These are phyloP conservation scores for Pagrus major DNA, from an alignment of 2,113 vertebrate species.

Conservation along the genomic window DNA sequence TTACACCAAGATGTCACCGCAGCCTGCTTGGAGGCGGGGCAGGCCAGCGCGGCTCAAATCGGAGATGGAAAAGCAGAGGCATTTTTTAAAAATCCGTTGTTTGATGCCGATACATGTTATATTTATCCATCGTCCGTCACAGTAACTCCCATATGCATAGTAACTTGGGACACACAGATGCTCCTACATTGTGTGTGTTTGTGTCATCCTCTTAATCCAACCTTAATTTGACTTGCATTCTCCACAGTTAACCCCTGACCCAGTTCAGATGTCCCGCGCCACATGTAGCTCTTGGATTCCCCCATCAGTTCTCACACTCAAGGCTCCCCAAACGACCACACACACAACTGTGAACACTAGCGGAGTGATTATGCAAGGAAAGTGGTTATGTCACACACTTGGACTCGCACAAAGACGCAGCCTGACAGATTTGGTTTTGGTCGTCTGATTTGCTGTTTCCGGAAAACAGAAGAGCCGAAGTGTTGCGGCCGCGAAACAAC, in stretches of 20 bases:
- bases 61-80: too few relatives aligned
- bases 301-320: constrained; percentile 13
- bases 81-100: not conserved
- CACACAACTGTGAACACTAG: constrained; percentile 4
- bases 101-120: not conserved
- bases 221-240: constrained; percentile 44
- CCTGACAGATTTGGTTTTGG: constrained; percentile 23
- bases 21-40: too few relatives aligned
- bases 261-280: constrained; percentile 17
- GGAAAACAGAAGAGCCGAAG: not conserved
- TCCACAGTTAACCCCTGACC: constrained; percentile 56
- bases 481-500: constrained; percentile 29
- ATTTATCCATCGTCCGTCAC: too few relatives aligned
- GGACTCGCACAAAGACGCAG: constrained; percentile 16
- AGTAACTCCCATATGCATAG: not conserved
- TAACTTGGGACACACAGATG: not conserved
- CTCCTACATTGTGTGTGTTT: constrained; percentile 4
- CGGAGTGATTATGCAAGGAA: constrained; percentile 41
- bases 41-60: too few relatives aligned
- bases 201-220: constrained; percentile 16
- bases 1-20: too few relatives aligned
- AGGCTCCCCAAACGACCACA: constrained; percentile 1
- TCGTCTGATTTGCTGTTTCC: constrained; percentile 34
- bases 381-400: constrained; percentile 56
- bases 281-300: constrained; percentile 26